Evolutionary conservation across 1,140 invertebrate genomes (phyloP).

Genomic region (Polyergus mexicanus): DNA sequence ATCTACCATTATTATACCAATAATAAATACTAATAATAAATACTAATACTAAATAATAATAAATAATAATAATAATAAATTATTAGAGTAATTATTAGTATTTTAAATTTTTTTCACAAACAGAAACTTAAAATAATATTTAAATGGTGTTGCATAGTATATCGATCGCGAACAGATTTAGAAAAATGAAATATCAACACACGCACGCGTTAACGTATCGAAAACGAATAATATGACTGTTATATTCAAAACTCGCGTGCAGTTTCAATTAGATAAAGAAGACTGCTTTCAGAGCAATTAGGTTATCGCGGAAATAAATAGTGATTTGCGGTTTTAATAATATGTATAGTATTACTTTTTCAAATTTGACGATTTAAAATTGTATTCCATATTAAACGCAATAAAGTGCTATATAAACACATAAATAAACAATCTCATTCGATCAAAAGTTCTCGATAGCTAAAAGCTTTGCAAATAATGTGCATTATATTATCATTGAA

Average conservation of each 20-base stretch:
- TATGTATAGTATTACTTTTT: neutral
- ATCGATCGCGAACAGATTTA: neutral
- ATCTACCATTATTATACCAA: neutral
- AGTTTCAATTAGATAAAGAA: constrained; percentile 29
- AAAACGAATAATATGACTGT: neutral
- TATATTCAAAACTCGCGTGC: constrained; percentile 22
- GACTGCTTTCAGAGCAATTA: neutral
- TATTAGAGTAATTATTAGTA: too few species aligned
- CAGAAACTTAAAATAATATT: neutral
- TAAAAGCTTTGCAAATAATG: neutral
- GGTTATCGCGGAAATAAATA: constrained; percentile 29
- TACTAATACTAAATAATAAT: too few species aligned
- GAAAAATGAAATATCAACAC: constrained; percentile 1
- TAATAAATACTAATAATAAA: too few species aligned
- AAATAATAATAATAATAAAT: neutral
- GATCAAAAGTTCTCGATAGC: neutral
- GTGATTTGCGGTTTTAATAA: neutral
- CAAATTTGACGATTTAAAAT: neutral
- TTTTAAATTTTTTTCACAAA: neutral
- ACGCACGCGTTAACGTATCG: neutral
- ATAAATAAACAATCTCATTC: neutral
- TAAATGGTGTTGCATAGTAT: neutral
- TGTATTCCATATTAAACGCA: neutral
- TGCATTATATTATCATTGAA: neutral
- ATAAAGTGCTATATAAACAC: neutral